Base-by-base conservation (phyloP, 2,888 invertebrate genomes). In the Epiperipatus broadwayi region DNA sequence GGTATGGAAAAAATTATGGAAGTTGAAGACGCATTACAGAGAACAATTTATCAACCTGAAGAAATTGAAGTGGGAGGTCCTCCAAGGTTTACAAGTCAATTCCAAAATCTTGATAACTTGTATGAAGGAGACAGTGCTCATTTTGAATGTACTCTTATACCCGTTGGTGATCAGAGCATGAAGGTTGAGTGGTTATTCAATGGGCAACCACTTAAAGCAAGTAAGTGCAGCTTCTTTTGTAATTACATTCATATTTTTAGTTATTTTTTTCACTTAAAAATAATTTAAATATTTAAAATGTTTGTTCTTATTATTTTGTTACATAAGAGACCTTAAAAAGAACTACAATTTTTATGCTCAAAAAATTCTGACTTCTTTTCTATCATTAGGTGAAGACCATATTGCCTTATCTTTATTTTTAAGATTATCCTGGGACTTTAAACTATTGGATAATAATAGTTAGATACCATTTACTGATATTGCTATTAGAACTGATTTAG, bases 101-200 rank as follows among this genome's bases (percentile, higher is more conserved):
- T 84, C 59, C 71, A 77, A 49, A 74, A 81, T 48, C 68, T 85
- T 42, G 64, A 69, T 7, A 81, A 83, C 51, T 68, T 95, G 35
- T 77, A 75, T 28, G 95, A 95, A 64, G 89, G 89, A 41, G 87
- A 95, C 61, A 78, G 89, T 48, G 91, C 91, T 47, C 93, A 95
- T 60, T 93, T 91, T 59, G 95, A 97, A 65, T 93, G 91, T 25
- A 84, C 83, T 35, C 69, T 97, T 5, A 78, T 84, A 36, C 97
- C 97, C 8, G 76, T 81, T 34, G 84, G 85, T 8, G 87, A 87
- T 53, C 83, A 85, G 58, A 79, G 78, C 18, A 85, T 89, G 84
- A 72, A 75, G 19, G 80, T 89, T 38, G 87, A 89, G 65, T 91
- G 85, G 85, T 85, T 84, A 70, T 87, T 81, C 57, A 87, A 97